phyloP scores from a whole-genome alignment of 1,140 invertebrate genomes.

The Mamestra configurata region DNA sequence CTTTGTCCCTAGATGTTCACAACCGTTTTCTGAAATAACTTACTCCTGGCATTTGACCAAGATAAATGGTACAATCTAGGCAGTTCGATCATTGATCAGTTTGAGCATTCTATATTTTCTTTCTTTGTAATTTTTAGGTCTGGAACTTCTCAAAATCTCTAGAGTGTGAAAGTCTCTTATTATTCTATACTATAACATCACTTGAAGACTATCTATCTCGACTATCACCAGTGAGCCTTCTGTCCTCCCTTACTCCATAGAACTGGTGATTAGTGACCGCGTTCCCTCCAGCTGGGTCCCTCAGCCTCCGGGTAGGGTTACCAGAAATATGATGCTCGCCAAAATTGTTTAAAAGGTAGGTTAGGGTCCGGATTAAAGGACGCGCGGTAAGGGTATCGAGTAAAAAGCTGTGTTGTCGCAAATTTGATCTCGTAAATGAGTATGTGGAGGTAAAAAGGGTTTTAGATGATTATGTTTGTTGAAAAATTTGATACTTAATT shows the following conservation, averaged over 20 bases:
- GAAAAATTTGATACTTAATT: not conserved
- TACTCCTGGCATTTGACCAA: too few relatives aligned
- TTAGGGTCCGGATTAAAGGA: constrained; percentile 29
- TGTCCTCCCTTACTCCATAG: not conserved
- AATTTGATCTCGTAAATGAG: constrained; percentile 22
- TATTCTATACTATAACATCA: too few relatives aligned
- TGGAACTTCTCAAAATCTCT: too few relatives aligned
- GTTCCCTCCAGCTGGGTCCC: constrained; percentile 4
- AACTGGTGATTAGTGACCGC: constrained; percentile 41
- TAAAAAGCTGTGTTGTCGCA: constrained; percentile 28
- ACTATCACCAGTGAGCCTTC: not conserved
- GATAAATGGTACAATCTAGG: too few relatives aligned
- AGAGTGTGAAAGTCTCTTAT: too few relatives aligned
- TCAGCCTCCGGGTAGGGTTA: constrained; percentile 2
- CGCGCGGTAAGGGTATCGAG: constrained; percentile 22
- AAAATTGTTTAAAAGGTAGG: constrained; percentile 42
- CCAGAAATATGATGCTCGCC: constrained; percentile 21
- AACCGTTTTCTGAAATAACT: too few relatives aligned
- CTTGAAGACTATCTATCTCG: not conserved
- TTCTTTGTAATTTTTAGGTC: not conserved
- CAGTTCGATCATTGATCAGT: too few relatives aligned
- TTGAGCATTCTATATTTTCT: too few relatives aligned
- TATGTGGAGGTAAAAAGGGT: constrained; percentile 13
- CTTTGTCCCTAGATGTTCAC: too few relatives aligned
- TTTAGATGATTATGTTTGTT: constrained; percentile 21